Evolutionary conservation across 53 echinoderm and acorn worm genomes (phyloP).

Genomic region (Arbacia lixula): DNA sequence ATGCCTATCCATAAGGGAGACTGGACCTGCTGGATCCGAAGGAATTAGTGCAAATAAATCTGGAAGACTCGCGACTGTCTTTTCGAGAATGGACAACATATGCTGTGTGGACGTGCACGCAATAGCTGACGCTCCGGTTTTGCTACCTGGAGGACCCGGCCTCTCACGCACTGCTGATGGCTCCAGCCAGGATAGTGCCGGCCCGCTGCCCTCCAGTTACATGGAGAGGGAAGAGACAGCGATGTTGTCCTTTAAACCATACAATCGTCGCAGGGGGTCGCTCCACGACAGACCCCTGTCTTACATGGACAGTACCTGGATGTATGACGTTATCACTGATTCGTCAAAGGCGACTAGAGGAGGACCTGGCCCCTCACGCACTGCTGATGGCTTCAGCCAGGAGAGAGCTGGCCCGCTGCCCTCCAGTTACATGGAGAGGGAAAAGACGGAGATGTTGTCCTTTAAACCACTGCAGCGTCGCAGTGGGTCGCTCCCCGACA

Average conservation of each 20-base stretch:
- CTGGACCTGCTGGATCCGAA: too few relatives aligned
- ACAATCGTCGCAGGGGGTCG: background rate
- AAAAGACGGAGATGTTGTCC: background rate
- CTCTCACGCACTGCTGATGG: too few relatives aligned
- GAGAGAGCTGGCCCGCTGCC: too few relatives aligned
- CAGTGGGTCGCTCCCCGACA: conserved; percentile 3
- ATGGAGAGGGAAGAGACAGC: background rate
- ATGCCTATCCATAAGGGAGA: too few relatives aligned
- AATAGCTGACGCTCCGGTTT: background rate
- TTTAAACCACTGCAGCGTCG: conserved; percentile 22
- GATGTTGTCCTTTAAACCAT: conserved; percentile 22
- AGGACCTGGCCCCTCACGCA: too few relatives aligned
- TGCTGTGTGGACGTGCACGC: background rate
- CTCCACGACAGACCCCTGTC: conserved; percentile 17
- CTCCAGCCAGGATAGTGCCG: too few relatives aligned
- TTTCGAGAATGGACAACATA: background rate
- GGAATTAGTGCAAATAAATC: too few relatives aligned
- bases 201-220: too few relatives aligned
- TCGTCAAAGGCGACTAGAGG: background rate
- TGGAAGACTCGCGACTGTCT: background rate
- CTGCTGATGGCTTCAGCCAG: too few relatives aligned
- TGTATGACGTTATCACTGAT: conserved; percentile 2
- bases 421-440: too few relatives aligned
- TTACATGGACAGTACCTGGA: background rate
- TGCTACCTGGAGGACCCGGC: background rate